phyloP scores from a whole-genome alignment of 1,140 invertebrate genomes.

The Melipona quadrifasciata region DNA sequence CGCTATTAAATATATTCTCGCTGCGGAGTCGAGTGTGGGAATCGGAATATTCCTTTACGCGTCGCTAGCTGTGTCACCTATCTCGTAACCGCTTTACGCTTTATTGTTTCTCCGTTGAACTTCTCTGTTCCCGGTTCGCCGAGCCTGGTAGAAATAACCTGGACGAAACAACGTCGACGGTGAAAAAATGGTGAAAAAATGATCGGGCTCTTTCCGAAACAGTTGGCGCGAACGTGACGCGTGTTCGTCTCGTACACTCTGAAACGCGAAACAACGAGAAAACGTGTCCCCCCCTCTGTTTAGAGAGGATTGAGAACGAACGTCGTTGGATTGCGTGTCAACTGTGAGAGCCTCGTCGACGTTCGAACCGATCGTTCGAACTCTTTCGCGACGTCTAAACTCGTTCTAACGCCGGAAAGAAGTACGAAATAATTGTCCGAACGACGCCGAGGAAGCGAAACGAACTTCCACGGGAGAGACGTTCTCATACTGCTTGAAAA shows the following conservation, averaged over 20 bases:
- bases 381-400: neutral
- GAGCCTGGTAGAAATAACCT: neutral
- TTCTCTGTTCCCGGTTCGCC: conserved; percentile 61
- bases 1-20: conserved; percentile 57
- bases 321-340: neutral
- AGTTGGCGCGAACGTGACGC: too few relatives aligned
- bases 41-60: conserved; percentile 45
- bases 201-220: neutral
- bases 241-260: neutral
- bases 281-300: neutral
- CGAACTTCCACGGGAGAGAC: conserved; percentile 46
- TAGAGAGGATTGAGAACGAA: neutral
- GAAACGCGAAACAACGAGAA: neutral
- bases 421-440: neutral
- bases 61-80: conserved; percentile 53
- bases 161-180: neutral
- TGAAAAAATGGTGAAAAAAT: conserved; percentile 48
- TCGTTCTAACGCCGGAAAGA: too few relatives aligned
- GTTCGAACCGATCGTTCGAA: neutral
- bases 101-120: conserved; percentile 22
- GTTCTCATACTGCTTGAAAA: conserved; percentile 1
- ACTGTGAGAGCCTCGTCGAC: neutral
- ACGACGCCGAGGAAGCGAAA: conserved; percentile 6
- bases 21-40: conserved; percentile 48
- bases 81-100: conserved; percentile 27